A percentile compares a stretch with the other conserved stretches of the same genome.
phyloP scores from a whole-genome alignment of 2,113 vertebrate genomes.

The Tenebrosternarchus preto region DNA sequence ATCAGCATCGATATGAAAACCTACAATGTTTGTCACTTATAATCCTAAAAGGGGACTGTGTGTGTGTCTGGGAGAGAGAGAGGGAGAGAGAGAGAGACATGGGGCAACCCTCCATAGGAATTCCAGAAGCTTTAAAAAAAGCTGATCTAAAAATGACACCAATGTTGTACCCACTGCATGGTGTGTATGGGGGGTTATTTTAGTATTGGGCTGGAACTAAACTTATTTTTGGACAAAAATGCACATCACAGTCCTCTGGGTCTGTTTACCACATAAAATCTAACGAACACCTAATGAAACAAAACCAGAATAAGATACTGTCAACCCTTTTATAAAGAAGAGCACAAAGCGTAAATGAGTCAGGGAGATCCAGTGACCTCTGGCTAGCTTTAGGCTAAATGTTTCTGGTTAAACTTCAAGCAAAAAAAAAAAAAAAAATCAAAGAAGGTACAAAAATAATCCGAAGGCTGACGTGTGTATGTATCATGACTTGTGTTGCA shows the following conservation, averaged over 20 bases:
- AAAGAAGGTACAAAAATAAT: not conserved
- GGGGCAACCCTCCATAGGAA: not conserved
- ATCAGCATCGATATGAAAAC: too few relatives aligned
- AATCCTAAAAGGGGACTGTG: not conserved
- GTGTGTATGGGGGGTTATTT: not conserved
- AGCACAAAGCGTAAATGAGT: constrained; percentile 50
- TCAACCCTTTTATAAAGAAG: constrained; percentile 58
- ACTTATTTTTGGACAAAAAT: not conserved
- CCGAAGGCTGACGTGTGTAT: not conserved
- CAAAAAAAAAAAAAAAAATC: constrained; percentile 4
- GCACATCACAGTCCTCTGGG: not conserved
- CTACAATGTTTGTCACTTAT: too few relatives aligned
- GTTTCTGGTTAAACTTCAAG: not conserved
- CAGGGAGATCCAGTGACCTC: constrained; percentile 26
- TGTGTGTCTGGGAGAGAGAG: not conserved
- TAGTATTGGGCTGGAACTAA: not conserved
- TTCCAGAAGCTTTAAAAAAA: not conserved
- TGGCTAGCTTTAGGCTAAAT: not conserved
- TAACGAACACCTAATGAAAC: constrained; percentile 40
- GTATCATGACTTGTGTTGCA: not conserved
- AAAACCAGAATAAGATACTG: constrained; percentile 46
- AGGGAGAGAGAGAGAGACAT: not conserved
- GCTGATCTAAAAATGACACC: not conserved
- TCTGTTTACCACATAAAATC: not conserved
- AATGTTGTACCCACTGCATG: not conserved